These are phyloP conservation scores for Fringilla coelebs DNA, from an alignment of 2,797 vertebrate species.

Conservation along the genomic window DNA sequence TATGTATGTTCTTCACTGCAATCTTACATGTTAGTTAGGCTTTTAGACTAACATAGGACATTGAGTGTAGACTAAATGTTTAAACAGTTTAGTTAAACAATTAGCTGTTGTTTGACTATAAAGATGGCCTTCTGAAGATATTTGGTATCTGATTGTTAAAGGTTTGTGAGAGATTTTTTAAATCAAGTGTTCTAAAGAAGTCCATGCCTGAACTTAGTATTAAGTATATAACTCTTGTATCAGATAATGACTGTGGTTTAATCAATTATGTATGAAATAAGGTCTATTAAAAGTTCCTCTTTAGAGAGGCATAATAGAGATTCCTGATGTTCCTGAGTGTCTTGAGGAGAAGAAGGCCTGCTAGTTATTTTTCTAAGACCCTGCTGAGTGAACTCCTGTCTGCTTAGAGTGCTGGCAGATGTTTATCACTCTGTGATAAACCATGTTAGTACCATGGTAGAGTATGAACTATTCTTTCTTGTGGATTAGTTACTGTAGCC, in stretches of 20 bases:
- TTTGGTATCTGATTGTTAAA: background rate
- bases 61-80: background rate
- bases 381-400: background rate
- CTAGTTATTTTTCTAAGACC: background rate
- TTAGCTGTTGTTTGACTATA: background rate
- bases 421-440: background rate
- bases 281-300: background rate
- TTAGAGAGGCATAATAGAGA: background rate
- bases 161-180: background rate
- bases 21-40: background rate
- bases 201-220: background rate
- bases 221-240: background rate
- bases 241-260: background rate
- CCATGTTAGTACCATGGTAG: background rate
- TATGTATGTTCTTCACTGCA: slow-evolving; percentile 32
- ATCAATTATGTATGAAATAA: background rate
- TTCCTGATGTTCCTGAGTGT: background rate
- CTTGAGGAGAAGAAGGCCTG: background rate
- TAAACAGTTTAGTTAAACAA: background rate
- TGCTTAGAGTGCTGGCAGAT: background rate
- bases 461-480: background rate
- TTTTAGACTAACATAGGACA: background rate
- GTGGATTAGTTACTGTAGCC: background rate
- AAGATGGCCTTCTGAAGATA: background rate
- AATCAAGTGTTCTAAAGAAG: background rate